Conservation (phyloP, 2,797 vertebrate species). For the Ceryle rudis region DNA sequence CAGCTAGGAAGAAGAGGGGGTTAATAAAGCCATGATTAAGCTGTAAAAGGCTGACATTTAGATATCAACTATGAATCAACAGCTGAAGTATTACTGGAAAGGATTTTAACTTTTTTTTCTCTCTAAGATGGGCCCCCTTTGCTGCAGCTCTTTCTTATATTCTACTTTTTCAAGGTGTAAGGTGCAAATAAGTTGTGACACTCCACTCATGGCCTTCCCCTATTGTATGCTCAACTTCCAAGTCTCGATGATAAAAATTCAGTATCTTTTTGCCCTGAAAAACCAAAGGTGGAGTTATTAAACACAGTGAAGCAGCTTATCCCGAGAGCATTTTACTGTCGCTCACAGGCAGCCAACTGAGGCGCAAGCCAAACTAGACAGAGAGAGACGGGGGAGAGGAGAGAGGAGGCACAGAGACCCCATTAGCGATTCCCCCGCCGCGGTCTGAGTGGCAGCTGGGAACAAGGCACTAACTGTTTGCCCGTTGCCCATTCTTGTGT, state of each 20-base stretch:
- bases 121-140: background rate
- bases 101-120: slow-evolving; percentile 28
- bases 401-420: slow-evolving; percentile 70
- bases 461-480: slow-evolving; percentile 89
- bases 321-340: slow-evolving; percentile 76
- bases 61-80: slow-evolving; percentile 72
- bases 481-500: slow-evolving; percentile 78
- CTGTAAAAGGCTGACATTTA: slow-evolving; percentile 74
- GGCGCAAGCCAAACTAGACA: slow-evolving; percentile 46
- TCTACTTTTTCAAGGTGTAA: slow-evolving; percentile 67
- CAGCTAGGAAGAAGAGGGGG: slow-evolving; percentile 31
- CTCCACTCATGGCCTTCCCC: slow-evolving; percentile 55
- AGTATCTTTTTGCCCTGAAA: slow-evolving; percentile 78
- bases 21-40: slow-evolving; percentile 80
- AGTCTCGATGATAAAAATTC: slow-evolving; percentile 77
- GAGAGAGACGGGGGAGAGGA: background rate
- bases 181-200: slow-evolving; percentile 44
- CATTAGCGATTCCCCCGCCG: slow-evolving; percentile 78
- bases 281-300: slow-evolving; percentile 84
- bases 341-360: slow-evolving; percentile 66
- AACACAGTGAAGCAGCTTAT: slow-evolving; percentile 77
- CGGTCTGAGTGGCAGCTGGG: slow-evolving; percentile 83
- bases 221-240: slow-evolving; percentile 55
- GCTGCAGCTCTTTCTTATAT: background rate
- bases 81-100: slow-evolving; percentile 69